These are phyloP conservation scores for Contarinia nasturtii DNA, from an alignment of 1,140 invertebrate genomes.

Conservation along the genomic window DNA sequence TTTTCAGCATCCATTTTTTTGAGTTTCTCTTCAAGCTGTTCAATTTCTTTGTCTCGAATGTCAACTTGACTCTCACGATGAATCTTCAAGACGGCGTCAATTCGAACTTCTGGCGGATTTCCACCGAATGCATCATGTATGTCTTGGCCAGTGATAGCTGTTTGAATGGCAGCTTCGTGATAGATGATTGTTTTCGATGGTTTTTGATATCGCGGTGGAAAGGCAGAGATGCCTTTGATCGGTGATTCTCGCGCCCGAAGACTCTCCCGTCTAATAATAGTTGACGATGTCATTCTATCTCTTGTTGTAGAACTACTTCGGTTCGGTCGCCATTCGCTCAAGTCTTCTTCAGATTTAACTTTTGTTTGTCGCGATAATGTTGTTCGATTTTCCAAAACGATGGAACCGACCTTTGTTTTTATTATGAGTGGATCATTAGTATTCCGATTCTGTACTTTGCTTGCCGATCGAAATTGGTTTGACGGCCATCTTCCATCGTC, in stretches of 20 bases:
- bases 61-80: slow-evolving; percentile 48
- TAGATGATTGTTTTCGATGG: slow-evolving; percentile 45
- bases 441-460: slow-evolving; percentile 9
- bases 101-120: slow-evolving; percentile 18
- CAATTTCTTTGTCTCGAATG: slow-evolving; percentile 35
- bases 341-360: slow-evolving; percentile 33
- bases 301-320: slow-evolving; percentile 24
- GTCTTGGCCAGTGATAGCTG: slow-evolving; percentile 46
- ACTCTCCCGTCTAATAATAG: slow-evolving; percentile 14
- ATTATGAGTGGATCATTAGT: slow-evolving; percentile 17
- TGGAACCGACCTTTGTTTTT: slow-evolving; percentile 18
- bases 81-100: slow-evolving; percentile 26
- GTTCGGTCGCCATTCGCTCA: slow-evolving; percentile 18
- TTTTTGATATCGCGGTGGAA: slow-evolving; percentile 25
- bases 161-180: slow-evolving; percentile 55
- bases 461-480: slow-evolving; percentile 6
- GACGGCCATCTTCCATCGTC: slow-evolving; percentile 21
- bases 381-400: slow-evolving; percentile 38
- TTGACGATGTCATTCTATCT: slow-evolving; percentile 23
- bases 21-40: slow-evolving; percentile 33
- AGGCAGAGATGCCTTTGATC: not conserved
- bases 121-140: slow-evolving; percentile 48
- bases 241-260: slow-evolving; percentile 12
- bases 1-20: slow-evolving; percentile 24
- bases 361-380: slow-evolving; percentile 50